Evolutionary conservation across 2,113 vertebrate species (phyloP).

Genomic region (Opisthocomus hoazin): DNA sequence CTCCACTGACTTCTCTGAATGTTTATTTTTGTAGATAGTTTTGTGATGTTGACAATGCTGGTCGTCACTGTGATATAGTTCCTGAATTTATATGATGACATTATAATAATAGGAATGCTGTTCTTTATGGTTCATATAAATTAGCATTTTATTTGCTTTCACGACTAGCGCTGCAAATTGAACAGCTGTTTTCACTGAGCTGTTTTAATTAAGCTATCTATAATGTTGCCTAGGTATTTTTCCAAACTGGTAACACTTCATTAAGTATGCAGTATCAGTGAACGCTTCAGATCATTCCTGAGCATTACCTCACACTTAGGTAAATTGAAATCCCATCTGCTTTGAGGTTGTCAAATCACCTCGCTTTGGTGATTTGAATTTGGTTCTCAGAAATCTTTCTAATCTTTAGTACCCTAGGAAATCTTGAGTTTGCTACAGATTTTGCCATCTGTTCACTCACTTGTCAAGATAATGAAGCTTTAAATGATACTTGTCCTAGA

Average conservation of each 20-base stretch:
- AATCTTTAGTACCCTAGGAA: background rate
- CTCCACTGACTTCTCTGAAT: background rate
- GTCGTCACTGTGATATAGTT: background rate
- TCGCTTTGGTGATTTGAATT: background rate
- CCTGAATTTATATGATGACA: slow-evolving; percentile 6
- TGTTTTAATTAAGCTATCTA: slow-evolving; percentile 48
- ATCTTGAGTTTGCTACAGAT: slow-evolving; percentile 17
- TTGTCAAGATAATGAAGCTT: slow-evolving; percentile 48
- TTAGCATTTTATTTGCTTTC: slow-evolving; percentile 40
- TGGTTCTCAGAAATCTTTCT: background rate
- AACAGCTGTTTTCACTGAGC: slow-evolving; percentile 29
- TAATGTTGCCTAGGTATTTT: slow-evolving; percentile 7
- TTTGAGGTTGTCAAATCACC: background rate
- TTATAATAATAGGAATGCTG: slow-evolving; percentile 3
- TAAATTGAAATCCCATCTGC: slow-evolving; percentile 37
- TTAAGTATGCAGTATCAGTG: slow-evolving; percentile 7
- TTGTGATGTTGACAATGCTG: background rate
- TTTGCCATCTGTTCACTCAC: slow-evolving; percentile 42
- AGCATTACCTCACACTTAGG: slow-evolving; percentile 15
- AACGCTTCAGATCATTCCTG: background rate
- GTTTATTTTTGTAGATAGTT: background rate
- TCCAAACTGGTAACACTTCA: background rate
- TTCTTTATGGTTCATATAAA: slow-evolving; percentile 16
- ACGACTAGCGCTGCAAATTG: background rate
- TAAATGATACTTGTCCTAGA: slow-evolving; percentile 28